Percentiles rank a stretch among this genome's conserved stretches.
Conservation (phyloP, 2,113 vertebrate genomes). For the Poicephalus gulielmi region DNA sequence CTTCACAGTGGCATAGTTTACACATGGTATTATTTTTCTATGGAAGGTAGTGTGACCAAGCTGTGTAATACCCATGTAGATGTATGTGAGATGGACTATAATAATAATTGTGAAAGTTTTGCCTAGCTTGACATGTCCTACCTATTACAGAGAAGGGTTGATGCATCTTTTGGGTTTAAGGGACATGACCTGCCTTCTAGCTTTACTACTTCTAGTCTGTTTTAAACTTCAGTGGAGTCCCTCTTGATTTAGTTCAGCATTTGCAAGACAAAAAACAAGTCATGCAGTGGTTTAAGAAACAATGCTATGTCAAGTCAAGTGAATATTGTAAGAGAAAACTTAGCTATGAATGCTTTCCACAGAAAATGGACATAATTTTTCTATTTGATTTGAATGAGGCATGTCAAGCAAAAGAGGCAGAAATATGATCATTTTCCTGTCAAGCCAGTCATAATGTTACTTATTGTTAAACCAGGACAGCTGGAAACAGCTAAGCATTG, state of each 20-base stretch:
- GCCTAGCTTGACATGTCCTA: neutral
- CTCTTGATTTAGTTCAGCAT: neutral
- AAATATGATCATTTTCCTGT: neutral
- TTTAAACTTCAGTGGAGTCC: neutral
- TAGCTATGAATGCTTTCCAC: neutral
- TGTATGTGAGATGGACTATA: neutral
- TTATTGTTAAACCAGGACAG: neutral
- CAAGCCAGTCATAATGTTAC: neutral
- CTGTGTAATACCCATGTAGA: neutral
- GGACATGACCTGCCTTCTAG: neutral
- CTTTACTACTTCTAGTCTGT: neutral
- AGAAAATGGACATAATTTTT: neutral
- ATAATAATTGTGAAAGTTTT: neutral
- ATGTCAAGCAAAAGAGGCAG: neutral
- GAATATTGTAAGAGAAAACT: neutral
- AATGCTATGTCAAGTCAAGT: neutral
- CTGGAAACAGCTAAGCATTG: neutral
- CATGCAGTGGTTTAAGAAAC: neutral
- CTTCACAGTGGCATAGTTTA: neutral
- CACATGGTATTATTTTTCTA: neutral
- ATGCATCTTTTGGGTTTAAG: neutral
- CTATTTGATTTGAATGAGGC: constrained; percentile 8
- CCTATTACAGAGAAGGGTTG: neutral
- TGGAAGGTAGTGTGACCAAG: neutral
- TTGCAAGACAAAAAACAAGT: neutral